Evolutionary conservation across 2,888 invertebrate species (phyloP).

Genomic region (Eupeodes luniger): DNA sequence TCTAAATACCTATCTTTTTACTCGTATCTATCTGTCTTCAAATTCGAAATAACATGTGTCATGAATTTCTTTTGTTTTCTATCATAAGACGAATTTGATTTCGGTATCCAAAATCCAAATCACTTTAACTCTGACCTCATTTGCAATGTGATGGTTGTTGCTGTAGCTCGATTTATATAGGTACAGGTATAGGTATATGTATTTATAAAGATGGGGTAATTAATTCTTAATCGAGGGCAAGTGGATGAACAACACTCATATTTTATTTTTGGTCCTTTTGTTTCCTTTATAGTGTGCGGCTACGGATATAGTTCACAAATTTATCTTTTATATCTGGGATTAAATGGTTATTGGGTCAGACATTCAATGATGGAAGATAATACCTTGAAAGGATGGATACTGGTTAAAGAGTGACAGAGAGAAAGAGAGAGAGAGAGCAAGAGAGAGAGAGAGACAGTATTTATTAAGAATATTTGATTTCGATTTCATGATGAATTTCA

Average conservation of each 20-base stretch:
- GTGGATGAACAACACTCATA: constrained; percentile 61
- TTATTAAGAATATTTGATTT: neutral
- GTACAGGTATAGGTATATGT: neutral
- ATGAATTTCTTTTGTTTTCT: constrained; percentile 36
- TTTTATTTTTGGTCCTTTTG: constrained; percentile 52
- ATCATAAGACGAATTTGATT: constrained; percentile 14
- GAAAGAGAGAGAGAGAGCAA: no score
- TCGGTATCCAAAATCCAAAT: constrained; percentile 44
- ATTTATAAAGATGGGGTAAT: constrained; percentile 48
- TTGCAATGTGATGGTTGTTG: neutral
- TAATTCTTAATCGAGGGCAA: constrained; percentile 72
- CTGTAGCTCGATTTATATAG: no score
- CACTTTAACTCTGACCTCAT: constrained; percentile 62
- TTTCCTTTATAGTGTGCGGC: neutral
- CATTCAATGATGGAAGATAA: constrained; percentile 28
- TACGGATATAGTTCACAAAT: constrained; percentile 2
- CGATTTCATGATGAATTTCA: constrained; percentile 47
- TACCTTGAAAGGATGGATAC: neutral
- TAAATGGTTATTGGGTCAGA: constrained; percentile 49
- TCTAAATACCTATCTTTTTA: constrained; percentile 13
- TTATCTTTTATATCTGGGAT: constrained; percentile 43
- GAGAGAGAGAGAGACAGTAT: neutral
- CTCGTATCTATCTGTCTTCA: neutral
- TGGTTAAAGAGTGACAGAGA: no score
- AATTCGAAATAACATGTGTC: constrained; percentile 29